phyloP scores from a whole-genome alignment of 2,113 vertebrate species.

The Synodontis membranacea region DNA sequence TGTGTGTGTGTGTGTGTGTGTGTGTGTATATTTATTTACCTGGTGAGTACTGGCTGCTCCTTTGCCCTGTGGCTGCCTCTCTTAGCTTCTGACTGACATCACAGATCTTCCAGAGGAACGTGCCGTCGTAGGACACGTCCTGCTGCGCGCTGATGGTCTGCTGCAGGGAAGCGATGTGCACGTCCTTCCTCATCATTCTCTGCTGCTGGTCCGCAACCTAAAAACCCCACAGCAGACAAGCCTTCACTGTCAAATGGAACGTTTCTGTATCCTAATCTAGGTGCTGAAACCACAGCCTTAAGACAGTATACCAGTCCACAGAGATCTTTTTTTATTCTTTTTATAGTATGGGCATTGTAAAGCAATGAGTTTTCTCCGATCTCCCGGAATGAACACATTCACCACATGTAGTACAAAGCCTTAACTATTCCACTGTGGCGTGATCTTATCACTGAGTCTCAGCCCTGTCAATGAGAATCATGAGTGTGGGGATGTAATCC shows the following conservation, averaged over 20 bases:
- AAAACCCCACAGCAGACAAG: slow-evolving; percentile 30
- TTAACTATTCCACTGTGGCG: neutral
- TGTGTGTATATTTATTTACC: slow-evolving; percentile 61
- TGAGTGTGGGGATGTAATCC: neutral
- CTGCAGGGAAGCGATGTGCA: slow-evolving; percentile 70
- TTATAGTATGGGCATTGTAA: neutral
- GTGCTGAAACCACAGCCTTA: neutral
- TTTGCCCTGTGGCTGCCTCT: slow-evolving; percentile 75
- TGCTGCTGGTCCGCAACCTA: slow-evolving; percentile 77
- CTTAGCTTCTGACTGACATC: slow-evolving; percentile 74
- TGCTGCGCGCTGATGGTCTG: slow-evolving; percentile 73
- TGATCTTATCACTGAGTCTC: slow-evolving; percentile 1
- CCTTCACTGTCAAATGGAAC: neutral
- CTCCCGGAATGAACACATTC: neutral
- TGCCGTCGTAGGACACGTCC: slow-evolving; percentile 78
- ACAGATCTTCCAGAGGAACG: slow-evolving; percentile 82
- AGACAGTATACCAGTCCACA: neutral
- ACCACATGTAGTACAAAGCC: neutral
- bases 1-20: neutral
- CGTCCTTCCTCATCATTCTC: slow-evolving; percentile 77
- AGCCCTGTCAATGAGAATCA: neutral
- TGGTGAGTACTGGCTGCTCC: slow-evolving; percentile 78
- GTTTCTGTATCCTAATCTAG: slow-evolving; percentile 14
- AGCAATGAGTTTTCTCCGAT: neutral
- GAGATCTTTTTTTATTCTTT: neutral